Base-by-base conservation (phyloP, 2,888 invertebrate species). In the Gasteruption jaculator region DNA sequence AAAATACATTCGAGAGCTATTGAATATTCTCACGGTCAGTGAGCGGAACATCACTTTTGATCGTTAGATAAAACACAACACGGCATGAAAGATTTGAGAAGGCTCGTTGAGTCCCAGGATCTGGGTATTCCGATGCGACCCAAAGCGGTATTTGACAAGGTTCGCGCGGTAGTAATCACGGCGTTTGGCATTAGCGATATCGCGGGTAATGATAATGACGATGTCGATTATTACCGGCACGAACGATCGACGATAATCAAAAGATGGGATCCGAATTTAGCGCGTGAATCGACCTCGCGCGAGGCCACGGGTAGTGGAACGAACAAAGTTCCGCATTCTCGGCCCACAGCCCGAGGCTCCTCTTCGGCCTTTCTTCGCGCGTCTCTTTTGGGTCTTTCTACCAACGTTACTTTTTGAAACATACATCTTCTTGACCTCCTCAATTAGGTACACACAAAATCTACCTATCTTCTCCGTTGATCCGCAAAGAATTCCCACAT, bases 271-370 rank as follows among this genome's bases (percentile, higher is more conserved):
- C 48, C 44, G 50, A 55, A 55, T 60, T 59, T 60, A 49, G 55
- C 52, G 49, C 47, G 52, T 43, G 50, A 52, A 52, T 54, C 56
- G 51, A 54, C 56, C 53, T 53, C 50, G 46, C 43, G 45, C 45
- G 52, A 52, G 52, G 49, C 46, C 54, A 45, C 43, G 30, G 33
- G 46, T 27, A 45, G 43, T 30, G 36, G 35, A 31, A 36, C 48
- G 53, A 52, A 56, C 45, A 52, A 57, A 52, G 58, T 67, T 68
- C 68, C 69, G 68, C 69, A 68, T 69, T 69, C 68, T 63, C 63
- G 68, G 63, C 63, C 66, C 68, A 68, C 56, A 68, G 66, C 69
- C 66, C 45, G 52, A 58, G 67, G 68, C 62, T 46, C 38, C 50
- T 48, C 51, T 52, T n/a, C 52, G 50, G 48, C 54, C 53, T 53